These are phyloP conservation scores for Apostichopus californicus DNA, from an alignment of 35 echinoderm and acorn worm species.

Conservation along the genomic window DNA sequence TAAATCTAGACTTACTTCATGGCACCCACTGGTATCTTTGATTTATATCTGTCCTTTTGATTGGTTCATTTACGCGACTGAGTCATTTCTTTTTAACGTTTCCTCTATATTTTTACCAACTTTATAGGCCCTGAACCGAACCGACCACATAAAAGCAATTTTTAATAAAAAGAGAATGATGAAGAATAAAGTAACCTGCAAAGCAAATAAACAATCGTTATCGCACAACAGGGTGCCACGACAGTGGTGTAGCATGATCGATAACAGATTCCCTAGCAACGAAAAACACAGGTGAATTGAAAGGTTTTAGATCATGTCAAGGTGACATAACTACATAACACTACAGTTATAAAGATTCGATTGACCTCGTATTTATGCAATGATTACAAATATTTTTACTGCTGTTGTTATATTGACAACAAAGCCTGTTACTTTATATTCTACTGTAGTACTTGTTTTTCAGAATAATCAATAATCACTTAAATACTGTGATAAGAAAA, in stretches of 20 bases:
- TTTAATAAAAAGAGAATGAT: conserved; percentile 34
- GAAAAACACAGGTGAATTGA: conserved; percentile 6
- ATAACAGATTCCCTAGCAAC: conserved; percentile 43
- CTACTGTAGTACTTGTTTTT: too few species aligned
- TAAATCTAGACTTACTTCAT: too few species aligned
- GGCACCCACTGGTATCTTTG: background rate
- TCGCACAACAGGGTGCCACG: conserved; percentile 12
- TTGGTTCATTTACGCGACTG: background rate
- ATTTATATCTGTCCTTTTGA: background rate
- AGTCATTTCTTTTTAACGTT: background rate
- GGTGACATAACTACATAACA: background rate
- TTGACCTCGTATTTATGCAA: background rate
- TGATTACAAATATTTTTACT: background rate
- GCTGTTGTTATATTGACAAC: background rate
- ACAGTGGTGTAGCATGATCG: conserved; percentile 28
- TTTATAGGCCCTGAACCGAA: conserved; percentile 3
- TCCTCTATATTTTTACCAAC: background rate
- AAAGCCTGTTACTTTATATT: too few species aligned
- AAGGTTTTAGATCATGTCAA: background rate
- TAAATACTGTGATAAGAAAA: too few species aligned
- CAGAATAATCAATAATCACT: too few species aligned
- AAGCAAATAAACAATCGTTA: conserved; percentile 32
- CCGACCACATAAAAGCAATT: conserved; percentile 20
- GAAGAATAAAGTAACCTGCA: conserved; percentile 28
- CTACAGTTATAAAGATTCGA: too few species aligned